Conservation (phyloP, 2,113 vertebrate species). For the Cyanoderma ruficeps region DNA sequence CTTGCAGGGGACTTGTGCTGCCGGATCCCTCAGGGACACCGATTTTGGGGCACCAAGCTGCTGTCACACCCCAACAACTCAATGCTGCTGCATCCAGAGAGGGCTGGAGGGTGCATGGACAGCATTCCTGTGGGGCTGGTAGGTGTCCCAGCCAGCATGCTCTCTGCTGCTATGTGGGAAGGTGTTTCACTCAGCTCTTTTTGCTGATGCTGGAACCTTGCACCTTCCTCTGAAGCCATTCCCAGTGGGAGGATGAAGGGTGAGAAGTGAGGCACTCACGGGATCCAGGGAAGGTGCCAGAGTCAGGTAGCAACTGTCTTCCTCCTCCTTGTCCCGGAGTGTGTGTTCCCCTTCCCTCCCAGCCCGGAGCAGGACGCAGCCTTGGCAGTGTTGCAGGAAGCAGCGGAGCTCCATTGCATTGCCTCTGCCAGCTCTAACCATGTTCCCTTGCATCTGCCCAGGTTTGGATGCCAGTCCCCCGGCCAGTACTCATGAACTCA, state of each 20-base stretch:
- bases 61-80: neutral
- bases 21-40: fast-evolving
- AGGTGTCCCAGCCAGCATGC: neutral
- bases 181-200: neutral
- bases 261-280: neutral
- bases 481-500: constrained; percentile 98
- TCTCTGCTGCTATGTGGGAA: neutral
- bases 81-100: neutral
- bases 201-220: neutral
- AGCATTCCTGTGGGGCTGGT: neutral
- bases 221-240: neutral
- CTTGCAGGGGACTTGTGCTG: neutral
- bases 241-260: neutral
- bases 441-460: constrained; percentile 74
- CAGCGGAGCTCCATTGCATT: neutral
- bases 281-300: neutral
- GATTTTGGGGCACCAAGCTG: neutral
- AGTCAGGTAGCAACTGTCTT: constrained; percentile 4
- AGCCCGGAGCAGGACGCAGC: constrained; percentile 6
- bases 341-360: constrained; percentile 55
- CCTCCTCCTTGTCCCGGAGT: constrained; percentile 50
- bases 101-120: neutral
- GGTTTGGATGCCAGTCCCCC: constrained; percentile 95
- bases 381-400: constrained; percentile 23
- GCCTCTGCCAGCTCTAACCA: constrained; percentile 43